Evolutionary conservation across 2,113 vertebrate species (phyloP).

Genomic region (Callorhinus ursinus): DNA sequence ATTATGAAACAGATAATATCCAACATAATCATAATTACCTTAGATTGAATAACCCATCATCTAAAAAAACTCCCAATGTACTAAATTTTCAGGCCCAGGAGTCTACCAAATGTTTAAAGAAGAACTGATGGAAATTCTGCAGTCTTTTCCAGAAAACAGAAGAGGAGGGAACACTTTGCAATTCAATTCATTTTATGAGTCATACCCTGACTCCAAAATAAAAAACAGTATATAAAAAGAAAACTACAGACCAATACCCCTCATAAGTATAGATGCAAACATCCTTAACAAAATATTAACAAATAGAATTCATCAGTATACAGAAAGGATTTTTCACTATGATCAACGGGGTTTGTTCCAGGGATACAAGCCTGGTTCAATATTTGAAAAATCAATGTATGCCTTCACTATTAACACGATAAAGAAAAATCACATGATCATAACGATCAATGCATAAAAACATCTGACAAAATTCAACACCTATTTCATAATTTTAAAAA

Average conservation of each 20-base stretch:
- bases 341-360: not conserved
- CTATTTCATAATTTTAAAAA: not conserved
- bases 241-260: not conserved
- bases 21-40: not conserved
- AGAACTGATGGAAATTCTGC: slow-evolving; percentile 5
- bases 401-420: not conserved
- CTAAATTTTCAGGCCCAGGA: not conserved
- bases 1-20: not conserved
- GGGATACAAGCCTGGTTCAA: not conserved
- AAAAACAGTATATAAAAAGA: not conserved
- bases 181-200: not conserved
- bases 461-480: not conserved
- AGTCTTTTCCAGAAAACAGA: not conserved
- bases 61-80: not conserved
- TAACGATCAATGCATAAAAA: not conserved
- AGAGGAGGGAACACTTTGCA: not conserved
- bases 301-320: not conserved
- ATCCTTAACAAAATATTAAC: not conserved
- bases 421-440: not conserved
- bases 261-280: not conserved
- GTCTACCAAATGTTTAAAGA: not conserved
- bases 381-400: slow-evolving; percentile 19
- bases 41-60: not conserved
- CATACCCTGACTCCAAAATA: not conserved
- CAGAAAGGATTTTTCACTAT: not conserved